Evolutionary conservation across 2,113 vertebrate species (phyloP).

Genomic region (Corapipo altera): DNA sequence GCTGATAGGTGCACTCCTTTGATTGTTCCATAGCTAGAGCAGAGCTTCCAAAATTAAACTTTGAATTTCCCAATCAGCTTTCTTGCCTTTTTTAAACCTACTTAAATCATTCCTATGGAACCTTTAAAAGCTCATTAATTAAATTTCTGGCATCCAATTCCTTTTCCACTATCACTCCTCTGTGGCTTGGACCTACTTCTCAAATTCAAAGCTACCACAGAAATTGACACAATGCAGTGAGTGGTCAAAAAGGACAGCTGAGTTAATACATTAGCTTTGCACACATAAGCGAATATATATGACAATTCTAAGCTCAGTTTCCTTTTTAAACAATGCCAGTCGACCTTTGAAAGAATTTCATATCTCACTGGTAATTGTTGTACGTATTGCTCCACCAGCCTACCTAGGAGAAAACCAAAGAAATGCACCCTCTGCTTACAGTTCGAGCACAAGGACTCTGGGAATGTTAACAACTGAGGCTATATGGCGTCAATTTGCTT

Average conservation of each 20-base stretch:
- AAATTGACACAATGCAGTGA: slow-evolving; percentile 64
- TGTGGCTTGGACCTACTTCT: slow-evolving; percentile 42
- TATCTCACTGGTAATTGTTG: slow-evolving; percentile 71
- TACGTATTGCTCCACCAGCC: slow-evolving; percentile 70
- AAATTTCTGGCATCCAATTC: slow-evolving; percentile 47
- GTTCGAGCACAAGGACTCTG: slow-evolving; percentile 92
- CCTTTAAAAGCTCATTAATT: slow-evolving; percentile 44
- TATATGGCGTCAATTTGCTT: slow-evolving; percentile 81
- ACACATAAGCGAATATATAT: slow-evolving; percentile 71
- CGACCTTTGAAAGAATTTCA: slow-evolving; percentile 71
- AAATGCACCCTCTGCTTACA: slow-evolving; percentile 98
- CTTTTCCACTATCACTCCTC: slow-evolving; percentile 30
- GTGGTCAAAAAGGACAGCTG: slow-evolving; percentile 67
- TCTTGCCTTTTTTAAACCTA: slow-evolving; percentile 60
- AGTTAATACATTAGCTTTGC: slow-evolving; percentile 76
- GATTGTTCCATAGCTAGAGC: slow-evolving; percentile 82
- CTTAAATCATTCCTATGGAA: slow-evolving; percentile 55
- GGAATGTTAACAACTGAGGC: slow-evolving; percentile 92
- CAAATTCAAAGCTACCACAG: slow-evolving; percentile 66
- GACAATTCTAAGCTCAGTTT: slow-evolving; percentile 73
- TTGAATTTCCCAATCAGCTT: slow-evolving; percentile 62
- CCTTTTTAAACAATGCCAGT: slow-evolving; percentile 62
- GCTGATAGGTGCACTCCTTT: slow-evolving; percentile 98
- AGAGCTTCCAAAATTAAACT: slow-evolving; percentile 75
- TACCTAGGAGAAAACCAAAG: slow-evolving; percentile 89